Evolutionary conservation across 2,888 invertebrate genomes (phyloP).

Genomic region (Lutraria lutraria): DNA sequence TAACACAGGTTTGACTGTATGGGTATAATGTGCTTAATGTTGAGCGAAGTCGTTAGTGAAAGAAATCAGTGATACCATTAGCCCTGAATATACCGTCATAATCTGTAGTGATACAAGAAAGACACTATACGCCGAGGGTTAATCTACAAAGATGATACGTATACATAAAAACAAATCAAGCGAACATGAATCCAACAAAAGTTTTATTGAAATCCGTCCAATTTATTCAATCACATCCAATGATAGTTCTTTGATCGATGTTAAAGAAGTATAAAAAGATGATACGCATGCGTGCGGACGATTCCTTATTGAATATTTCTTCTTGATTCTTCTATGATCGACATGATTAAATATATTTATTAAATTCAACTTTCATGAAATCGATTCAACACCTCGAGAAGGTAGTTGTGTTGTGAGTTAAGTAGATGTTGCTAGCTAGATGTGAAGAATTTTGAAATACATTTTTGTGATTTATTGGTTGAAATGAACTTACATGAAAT

Average conservation of each 20-base stretch:
- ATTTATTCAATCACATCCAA: neutral
- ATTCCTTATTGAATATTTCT: neutral
- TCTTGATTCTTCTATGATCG: neutral
- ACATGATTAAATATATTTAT: neutral
- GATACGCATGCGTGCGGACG: neutral
- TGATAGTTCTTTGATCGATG: neutral
- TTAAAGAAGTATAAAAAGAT: neutral
- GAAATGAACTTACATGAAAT: neutral
- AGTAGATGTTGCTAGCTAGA: too few relatives aligned
- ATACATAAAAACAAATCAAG: neutral
- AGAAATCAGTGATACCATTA: neutral
- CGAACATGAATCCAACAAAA: neutral
- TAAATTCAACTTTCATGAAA: neutral
- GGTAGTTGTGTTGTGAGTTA: too few relatives aligned
- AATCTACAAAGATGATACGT: neutral
- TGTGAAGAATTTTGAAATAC: too few relatives aligned
- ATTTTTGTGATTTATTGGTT: neutral
- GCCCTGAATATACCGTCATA: neutral
- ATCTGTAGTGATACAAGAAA: neutral
- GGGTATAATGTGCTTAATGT: too few relatives aligned
- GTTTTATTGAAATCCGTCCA: neutral
- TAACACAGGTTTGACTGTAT: too few relatives aligned
- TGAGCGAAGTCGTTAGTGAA: neutral
- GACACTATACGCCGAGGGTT: neutral
- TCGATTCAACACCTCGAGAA: neutral